Evolutionary conservation across 2,797 vertebrate species (phyloP), one percentile per base, ranked within the genome.

Genomic region (Thunnus albacares): DNA sequence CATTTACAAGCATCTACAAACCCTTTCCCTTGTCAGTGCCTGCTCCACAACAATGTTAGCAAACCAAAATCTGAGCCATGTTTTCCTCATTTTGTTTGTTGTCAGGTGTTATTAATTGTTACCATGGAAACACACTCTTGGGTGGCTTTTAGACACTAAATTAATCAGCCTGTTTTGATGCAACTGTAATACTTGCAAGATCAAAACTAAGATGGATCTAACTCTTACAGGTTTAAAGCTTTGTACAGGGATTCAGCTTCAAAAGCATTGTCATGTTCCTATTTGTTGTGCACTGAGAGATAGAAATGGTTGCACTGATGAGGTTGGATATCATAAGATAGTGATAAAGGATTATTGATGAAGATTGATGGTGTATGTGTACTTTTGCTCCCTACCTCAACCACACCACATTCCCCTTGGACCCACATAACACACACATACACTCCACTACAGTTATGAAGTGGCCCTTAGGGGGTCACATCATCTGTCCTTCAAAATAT

Each of bases 401-500:
- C 20, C 12, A 28, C 28, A 51, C 18, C 18, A 51, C 3, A 1
- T 64, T 62, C 75, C 43, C 35, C 4, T 1, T 72, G 26, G 67
- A 68, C 53, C 72, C 33, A 77, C 59, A 77, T 59, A 60, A 80
- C 47, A 24, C 67, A 77, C 13, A 47, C 33, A 59, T 38, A 15
- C 43, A 38, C 41, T 71, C 13, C 41, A 61, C 43, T 71, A 38
- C 6, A 68, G 77, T 71, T 81, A 77, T 77, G 75, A 92, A 88
- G 59, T 77, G 52, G 60, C 20, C 90, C 73, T 71, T 15, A 49
- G 75, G 60, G 77, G 58, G 69, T 85, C 65, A 85, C 75, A 75
- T 90, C 71, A 80, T 81, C 58, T 69, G 82, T 87, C 82, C 85
- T 89, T 90, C 78, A 77, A 83, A 78, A 79, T 75, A 67, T 64